Conservation (phyloP, 2,113 vertebrate genomes). For the Austrofundulus limnaeus region DNA sequence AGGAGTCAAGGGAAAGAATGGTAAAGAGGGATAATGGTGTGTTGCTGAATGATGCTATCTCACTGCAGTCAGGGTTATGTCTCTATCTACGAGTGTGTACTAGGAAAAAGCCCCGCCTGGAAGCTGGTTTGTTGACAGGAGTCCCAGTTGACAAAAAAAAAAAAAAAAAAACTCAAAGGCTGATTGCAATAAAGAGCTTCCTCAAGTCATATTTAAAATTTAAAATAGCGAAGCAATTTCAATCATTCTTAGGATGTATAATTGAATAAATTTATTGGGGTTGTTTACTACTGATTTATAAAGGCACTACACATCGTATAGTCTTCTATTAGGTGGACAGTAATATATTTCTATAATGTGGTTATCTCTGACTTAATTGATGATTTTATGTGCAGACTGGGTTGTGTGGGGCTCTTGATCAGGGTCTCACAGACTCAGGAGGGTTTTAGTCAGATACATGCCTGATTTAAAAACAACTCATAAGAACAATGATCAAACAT, state of each 20-base stretch:
- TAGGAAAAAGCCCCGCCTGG: slow-evolving; percentile 15
- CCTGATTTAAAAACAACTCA: too few relatives aligned
- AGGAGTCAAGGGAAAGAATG: slow-evolving; percentile 66
- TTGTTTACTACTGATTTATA: too few relatives aligned
- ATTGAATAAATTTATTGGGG: too few relatives aligned
- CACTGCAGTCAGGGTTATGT: slow-evolving; percentile 54
- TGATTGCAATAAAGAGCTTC: slow-evolving; percentile 19
- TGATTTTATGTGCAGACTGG: too few relatives aligned
- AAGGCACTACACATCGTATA: too few relatives aligned
- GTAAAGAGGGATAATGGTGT: slow-evolving; percentile 65
- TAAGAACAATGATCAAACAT: too few relatives aligned
- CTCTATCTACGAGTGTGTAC: slow-evolving; percentile 50
- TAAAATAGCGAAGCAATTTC: background rate
- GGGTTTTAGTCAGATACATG: too few relatives aligned
- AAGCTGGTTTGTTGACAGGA: slow-evolving; percentile 55
- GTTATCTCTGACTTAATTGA: too few relatives aligned
- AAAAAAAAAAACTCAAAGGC: slow-evolving; percentile 32
- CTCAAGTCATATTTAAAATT: slow-evolving; percentile 8
- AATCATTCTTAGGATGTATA: background rate
- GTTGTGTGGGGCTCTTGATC: too few relatives aligned
- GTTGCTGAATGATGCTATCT: slow-evolving; percentile 64
- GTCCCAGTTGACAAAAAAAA: slow-evolving; percentile 42
- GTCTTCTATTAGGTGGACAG: too few relatives aligned
- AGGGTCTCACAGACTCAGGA: too few relatives aligned
- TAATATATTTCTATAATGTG: too few relatives aligned